Percentiles rank a stretch among this genome's conserved stretches.
Evolutionary conservation across 2,888 invertebrate species (phyloP).

Genomic region (Trachelus stipa): DNA sequence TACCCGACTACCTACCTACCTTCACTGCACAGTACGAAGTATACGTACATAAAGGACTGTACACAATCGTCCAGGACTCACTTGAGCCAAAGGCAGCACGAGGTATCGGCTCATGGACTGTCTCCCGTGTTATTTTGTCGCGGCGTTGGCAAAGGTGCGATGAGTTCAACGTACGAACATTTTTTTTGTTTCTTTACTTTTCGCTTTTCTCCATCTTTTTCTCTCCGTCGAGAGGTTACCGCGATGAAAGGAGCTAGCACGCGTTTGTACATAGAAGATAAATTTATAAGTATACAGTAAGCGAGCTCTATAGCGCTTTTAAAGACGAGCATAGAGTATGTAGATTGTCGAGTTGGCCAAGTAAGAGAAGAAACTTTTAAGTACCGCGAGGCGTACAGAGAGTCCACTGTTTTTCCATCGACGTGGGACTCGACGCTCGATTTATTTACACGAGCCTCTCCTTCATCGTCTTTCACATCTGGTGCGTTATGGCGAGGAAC

Average conservation of each 20-base stretch:
- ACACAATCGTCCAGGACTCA: too few species aligned
- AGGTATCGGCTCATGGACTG: conserved; percentile 1
- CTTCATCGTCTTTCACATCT: neutral
- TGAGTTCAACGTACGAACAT: conserved; percentile 24
- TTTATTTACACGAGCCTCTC: conserved; percentile 43
- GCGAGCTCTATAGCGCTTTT: too few species aligned
- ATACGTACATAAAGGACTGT: neutral
- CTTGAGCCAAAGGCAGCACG: too few species aligned
- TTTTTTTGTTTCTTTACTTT: conserved; percentile 15
- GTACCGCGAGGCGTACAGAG: conserved; percentile 15
- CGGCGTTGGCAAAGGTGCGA: conserved; percentile 7
- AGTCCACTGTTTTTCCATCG: conserved; percentile 20
- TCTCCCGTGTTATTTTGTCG: conserved; percentile 8
- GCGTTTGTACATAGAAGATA: too few species aligned
- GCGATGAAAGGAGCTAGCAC: too few species aligned
- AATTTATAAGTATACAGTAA: too few species aligned
- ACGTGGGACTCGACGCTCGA: conserved; percentile 23
- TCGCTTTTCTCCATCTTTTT: too few species aligned
- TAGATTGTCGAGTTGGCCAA: too few species aligned
- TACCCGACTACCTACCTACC: conserved; percentile 11
- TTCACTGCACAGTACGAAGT: conserved; percentile 12
- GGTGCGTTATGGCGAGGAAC: neutral
- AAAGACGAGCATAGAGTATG: too few species aligned
- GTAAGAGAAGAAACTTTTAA: conserved; percentile 8
- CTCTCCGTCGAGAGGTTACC: too few species aligned